phyloP scores from a whole-genome alignment of 1,140 invertebrate species.

The Hypothenemus hampei region DNA sequence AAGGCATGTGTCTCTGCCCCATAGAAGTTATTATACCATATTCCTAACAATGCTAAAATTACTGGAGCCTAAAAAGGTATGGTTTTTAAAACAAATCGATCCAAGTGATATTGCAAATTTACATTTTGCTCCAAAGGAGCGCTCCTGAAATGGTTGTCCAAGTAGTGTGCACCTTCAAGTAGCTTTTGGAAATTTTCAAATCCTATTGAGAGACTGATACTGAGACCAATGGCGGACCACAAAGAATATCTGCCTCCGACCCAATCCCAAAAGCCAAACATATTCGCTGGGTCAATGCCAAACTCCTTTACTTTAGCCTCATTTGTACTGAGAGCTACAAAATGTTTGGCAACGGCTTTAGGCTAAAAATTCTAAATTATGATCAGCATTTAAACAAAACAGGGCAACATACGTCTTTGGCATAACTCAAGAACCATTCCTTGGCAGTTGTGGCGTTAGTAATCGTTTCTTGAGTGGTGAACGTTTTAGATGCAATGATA shows the following conservation, averaged over 20 bases:
- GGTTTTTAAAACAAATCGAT: neutral
- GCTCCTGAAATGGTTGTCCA: conserved; percentile 91
- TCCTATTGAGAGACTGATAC: conserved; percentile 89
- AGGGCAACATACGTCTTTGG: conserved; percentile 72
- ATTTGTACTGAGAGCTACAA: conserved; percentile 79
- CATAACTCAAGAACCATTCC: conserved; percentile 82
- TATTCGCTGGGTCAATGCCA: conserved; percentile 95
- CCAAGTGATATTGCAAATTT: conserved; percentile 39
- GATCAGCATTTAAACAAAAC: neutral
- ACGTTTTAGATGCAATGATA: conserved; percentile 98
- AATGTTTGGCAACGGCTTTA: conserved; percentile 10
- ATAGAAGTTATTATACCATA: conserved; percentile 97
- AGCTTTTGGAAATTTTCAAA: conserved; percentile 95
- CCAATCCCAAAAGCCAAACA: conserved; percentile 99
- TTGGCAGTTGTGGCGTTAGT: conserved; percentile 98
- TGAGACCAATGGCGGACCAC: conserved; percentile 98
- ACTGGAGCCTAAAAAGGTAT: conserved; percentile 74
- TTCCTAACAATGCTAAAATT: conserved; percentile 86
- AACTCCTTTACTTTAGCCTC: conserved; percentile 88
- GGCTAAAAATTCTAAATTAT: neutral
- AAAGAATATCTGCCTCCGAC: conserved; percentile 97
- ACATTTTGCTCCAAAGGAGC: conserved; percentile 94
- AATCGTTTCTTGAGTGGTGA: conserved; percentile 99
- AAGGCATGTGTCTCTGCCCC: conserved; percentile 93
- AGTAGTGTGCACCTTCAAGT: conserved; percentile 83